Conservation (phyloP, 2,888 invertebrate genomes). For the Rutpela maculata region DNA sequence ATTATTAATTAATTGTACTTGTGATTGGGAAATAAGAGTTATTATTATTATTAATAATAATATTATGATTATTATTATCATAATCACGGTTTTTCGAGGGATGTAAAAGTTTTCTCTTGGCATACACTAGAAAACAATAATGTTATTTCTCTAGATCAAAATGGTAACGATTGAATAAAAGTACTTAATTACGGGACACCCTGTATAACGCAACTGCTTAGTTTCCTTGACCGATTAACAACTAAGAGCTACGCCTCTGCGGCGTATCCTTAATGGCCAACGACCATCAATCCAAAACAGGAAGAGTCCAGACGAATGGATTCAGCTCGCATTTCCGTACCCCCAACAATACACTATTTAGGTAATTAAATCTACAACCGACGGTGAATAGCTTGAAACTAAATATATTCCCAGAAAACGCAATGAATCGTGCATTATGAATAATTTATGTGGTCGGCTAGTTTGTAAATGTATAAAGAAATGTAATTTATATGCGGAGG, state of each 20-base stretch:
- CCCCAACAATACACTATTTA: conserved; percentile 50
- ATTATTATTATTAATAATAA: too few relatives aligned
- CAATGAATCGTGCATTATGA: conserved; percentile 10
- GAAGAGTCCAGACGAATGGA: conserved; percentile 67
- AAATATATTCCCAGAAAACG: conserved; percentile 35
- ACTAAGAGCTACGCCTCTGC: conserved; percentile 36
- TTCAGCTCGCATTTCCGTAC: conserved; percentile 64
- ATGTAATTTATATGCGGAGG: conserved; percentile 7
- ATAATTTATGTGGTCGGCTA: conserved; percentile 5
- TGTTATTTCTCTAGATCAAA: too few relatives aligned
- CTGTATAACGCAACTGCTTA: too few relatives aligned
- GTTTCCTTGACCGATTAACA: too few relatives aligned
- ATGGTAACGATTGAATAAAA: too few relatives aligned
- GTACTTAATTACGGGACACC: too few relatives aligned
- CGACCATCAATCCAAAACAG: conserved; percentile 57
- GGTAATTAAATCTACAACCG: conserved; percentile 50
- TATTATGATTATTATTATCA: too few relatives aligned
- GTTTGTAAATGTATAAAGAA: neutral
- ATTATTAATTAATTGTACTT: too few relatives aligned
- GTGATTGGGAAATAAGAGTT: too few relatives aligned
- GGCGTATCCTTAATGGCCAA: conserved; percentile 60
- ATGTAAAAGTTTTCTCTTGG: too few relatives aligned
- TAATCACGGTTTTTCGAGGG: too few relatives aligned
- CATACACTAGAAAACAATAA: too few relatives aligned
- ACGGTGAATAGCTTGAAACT: conserved; percentile 44